Evolutionary conservation across 2,113 vertebrate species (phyloP).

Genomic region (Lamprotornis superbus): DNA sequence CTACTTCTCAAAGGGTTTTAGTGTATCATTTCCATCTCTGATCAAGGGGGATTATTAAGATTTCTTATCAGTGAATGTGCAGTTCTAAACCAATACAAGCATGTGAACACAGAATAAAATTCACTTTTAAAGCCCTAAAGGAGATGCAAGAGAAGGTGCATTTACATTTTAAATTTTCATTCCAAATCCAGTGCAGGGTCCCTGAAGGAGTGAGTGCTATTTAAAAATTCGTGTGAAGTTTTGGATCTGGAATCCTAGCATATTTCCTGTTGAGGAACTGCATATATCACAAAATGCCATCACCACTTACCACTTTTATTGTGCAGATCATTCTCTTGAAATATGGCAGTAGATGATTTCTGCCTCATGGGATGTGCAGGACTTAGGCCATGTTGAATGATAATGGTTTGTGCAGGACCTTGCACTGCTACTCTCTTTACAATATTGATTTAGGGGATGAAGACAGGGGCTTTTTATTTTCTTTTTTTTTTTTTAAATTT

Average conservation of each 20-base stretch:
- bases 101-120: constrained; percentile 11
- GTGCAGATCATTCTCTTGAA: constrained; percentile 14
- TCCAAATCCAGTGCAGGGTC: background rate
- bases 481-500: background rate
- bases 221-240: constrained; percentile 15
- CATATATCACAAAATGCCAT: constrained; percentile 15
- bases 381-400: background rate
- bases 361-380: background rate
- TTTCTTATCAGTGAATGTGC: background rate
- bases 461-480: background rate
- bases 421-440: background rate
- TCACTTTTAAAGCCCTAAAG: background rate
- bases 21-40: background rate
- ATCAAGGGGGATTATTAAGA: background rate
- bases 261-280: background rate
- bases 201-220: background rate
- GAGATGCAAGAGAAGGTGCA: background rate
- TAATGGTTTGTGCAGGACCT: background rate
- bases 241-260: background rate
- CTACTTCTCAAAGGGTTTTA: background rate
- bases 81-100: background rate
- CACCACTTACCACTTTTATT: background rate
- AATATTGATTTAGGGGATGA: background rate
- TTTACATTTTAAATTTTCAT: constrained; percentile 43
- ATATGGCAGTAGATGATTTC: background rate